Base-by-base conservation (phyloP, 2,888 invertebrate genomes). In the Dasypolia templi region DNA sequence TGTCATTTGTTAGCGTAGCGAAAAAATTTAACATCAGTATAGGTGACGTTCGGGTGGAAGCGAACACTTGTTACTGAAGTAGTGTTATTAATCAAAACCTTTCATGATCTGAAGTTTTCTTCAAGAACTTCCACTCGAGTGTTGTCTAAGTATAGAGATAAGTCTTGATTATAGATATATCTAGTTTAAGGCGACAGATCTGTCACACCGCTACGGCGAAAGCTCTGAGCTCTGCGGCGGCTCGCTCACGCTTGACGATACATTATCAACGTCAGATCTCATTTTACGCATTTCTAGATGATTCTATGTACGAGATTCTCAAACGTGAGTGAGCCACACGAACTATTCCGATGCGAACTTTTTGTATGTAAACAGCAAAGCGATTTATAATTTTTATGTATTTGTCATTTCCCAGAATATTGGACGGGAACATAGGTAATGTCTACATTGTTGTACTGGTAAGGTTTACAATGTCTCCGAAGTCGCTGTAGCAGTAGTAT, bases 111-210 rank as follows among this genome's bases (percentile, higher is more conserved):
- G 83, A 85, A 77, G 69, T 77, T 85, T 81, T 70, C 71, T 75
- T 67, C 67, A 26, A 29, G 44, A 32, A 65, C 65, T 77, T 81
- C 83, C 82, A 81, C 79, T 61, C 78, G 79, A 77, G 68, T 75
- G 85, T 84, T 83, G 87, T 88, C 87, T 84, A 63, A 84, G 70
- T 65, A 55, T 89, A 89, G 89, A 80, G 84, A 87, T 94, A 94
- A 95, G 93, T 93, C 92, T 93, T 93, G 79, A 88, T 90, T 85
- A 93, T 94, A 95, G 93, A 92, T 93, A 92, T 92, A 89, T 81
- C 81, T 94, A 94, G 94, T 91, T 80, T 94, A 95, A 95, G 92
- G 93, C 92, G 92, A 93, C 94, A 93, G 95, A 93, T 95, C 95
- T 95, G 95, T 93, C 88, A 93, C 91, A 90, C 91, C 90, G 94